phyloP scores from a whole-genome alignment of 2,113 vertebrate species.

The Numida meleagris region DNA sequence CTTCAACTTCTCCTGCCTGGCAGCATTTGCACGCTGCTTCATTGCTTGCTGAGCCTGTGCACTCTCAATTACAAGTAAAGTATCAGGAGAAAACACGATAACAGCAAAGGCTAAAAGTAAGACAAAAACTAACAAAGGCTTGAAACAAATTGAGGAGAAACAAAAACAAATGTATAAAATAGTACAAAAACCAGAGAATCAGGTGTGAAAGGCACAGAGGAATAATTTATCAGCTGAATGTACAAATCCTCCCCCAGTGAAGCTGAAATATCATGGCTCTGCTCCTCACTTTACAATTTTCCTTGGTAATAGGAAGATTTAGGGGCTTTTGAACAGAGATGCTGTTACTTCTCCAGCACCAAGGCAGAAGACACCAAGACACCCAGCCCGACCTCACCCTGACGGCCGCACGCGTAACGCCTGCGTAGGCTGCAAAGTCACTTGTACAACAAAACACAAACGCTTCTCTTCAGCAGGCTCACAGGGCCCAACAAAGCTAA shows the following conservation, averaged over 20 bases:
- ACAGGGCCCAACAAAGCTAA: neutral
- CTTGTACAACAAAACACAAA: neutral
- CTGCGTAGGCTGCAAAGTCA: neutral
- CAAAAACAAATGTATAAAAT: slow-evolving; percentile 64
- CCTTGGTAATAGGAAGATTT: slow-evolving; percentile 61
- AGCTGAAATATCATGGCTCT: slow-evolving; percentile 56
- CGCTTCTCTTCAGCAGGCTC: neutral
- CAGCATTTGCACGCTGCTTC: slow-evolving; percentile 32
- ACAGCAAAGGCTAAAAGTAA: slow-evolving; percentile 51
- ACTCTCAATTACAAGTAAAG: slow-evolving; percentile 67
- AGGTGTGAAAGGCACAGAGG: slow-evolving; percentile 67
- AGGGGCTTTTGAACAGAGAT: slow-evolving; percentile 70
- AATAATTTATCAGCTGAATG: slow-evolving; percentile 64
- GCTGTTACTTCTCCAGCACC: slow-evolving; percentile 67
- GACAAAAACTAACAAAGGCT: slow-evolving; percentile 71
- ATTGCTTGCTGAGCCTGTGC: slow-evolving; percentile 46
- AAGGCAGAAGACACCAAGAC: slow-evolving; percentile 33
- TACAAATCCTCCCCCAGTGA: slow-evolving; percentile 59
- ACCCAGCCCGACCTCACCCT: slow-evolving; percentile 27
- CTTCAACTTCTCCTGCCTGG: slow-evolving; percentile 54
- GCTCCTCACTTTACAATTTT: slow-evolving; percentile 60
- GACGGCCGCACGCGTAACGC: neutral
- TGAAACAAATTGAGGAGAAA: slow-evolving; percentile 74
- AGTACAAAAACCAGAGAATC: slow-evolving; percentile 63
- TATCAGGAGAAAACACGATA: slow-evolving; percentile 51